Percentiles rank a stretch among this genome's conserved stretches.
These are phyloP conservation scores for Oxyteleia sp. DNA, from an alignment of 2,888 invertebrate genomes.

Conservation along the genomic window DNA sequence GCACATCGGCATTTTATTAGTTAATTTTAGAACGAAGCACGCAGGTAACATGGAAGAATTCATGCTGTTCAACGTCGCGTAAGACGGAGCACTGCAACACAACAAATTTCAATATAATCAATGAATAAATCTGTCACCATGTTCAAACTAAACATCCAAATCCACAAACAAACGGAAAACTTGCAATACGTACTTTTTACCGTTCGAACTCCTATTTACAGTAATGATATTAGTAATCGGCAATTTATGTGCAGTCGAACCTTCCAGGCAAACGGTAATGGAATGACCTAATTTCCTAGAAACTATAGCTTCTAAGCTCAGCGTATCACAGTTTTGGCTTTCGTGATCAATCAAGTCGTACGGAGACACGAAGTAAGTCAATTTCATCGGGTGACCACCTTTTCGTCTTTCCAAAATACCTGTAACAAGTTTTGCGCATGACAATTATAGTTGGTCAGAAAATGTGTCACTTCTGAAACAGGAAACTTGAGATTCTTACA, in stretches of 20 bases:
- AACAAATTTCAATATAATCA: no score
- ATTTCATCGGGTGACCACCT: conserved; percentile 94
- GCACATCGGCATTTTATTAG: conserved; percentile 95
- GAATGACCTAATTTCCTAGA: conserved; percentile 93
- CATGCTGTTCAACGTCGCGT: conserved; percentile 92
- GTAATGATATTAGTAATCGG: conserved; percentile 92
- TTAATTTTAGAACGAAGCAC: conserved; percentile 94
- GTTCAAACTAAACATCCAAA: no score
- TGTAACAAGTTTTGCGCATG: no score
- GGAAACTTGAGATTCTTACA: no score
- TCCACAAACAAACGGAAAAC: no score
- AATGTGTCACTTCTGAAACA: no score
- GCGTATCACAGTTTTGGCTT: conserved; percentile 91
- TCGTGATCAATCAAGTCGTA: conserved; percentile 95
- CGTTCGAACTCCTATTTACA: conserved; percentile 91
- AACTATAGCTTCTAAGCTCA: conserved; percentile 92
- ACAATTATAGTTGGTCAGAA: no score
- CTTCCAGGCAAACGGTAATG: conserved; percentile 96
- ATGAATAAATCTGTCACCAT: no score
- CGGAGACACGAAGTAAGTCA: conserved; percentile 97
- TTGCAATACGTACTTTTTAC: conserved; percentile 90
- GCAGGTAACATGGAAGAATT: conserved; percentile 97
- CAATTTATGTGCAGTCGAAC: conserved; percentile 94
- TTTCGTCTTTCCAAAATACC: conserved; percentile 87
- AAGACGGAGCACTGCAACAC: conserved; percentile 91